These are phyloP conservation scores for Platygyra sinensis DNA, from an alignment of 64 coral and sea anemone genomes.

Conservation along the genomic window DNA sequence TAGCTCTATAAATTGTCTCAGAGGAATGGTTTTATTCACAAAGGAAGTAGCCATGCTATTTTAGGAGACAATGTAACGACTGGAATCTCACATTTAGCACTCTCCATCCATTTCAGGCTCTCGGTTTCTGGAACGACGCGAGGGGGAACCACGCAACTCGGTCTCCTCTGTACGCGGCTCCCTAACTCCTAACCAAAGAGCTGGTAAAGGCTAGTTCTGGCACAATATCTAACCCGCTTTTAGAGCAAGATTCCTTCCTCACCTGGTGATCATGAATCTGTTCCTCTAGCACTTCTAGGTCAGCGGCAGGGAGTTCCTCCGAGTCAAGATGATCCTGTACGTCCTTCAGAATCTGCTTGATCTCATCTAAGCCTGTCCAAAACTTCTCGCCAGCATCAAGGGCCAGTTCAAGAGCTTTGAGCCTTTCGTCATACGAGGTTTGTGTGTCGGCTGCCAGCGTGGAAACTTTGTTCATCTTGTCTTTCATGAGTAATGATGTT, in stretches of 20 bases:
- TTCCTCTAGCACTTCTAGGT: slow-evolving; percentile 72
- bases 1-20: too few species aligned
- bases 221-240: neutral
- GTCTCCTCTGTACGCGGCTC: too few species aligned
- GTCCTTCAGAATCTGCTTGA: slow-evolving; percentile 85
- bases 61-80: too few species aligned
- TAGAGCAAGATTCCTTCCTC: neutral
- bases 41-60: too few species aligned
- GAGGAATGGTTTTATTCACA: too few species aligned
- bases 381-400: slow-evolving; percentile 79
- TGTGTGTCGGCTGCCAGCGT: slow-evolving; percentile 57
- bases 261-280: slow-evolving; percentile 90
- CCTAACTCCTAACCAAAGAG: too few species aligned
- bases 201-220: too few species aligned
- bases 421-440: slow-evolving; percentile 67
- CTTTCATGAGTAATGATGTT: slow-evolving; percentile 78
- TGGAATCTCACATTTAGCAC: too few species aligned
- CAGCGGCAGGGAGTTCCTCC: slow-evolving; percentile 79
- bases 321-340: slow-evolving; percentile 78
- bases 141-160: too few species aligned
- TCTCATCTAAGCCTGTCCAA: slow-evolving; percentile 73
- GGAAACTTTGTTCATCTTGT: slow-evolving; percentile 69
- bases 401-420: slow-evolving; percentile 56
- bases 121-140: too few species aligned
- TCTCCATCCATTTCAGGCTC: too few species aligned